Base-by-base conservation (phyloP, 1,140 invertebrate species). In the Ylistrum balloti region DNA sequence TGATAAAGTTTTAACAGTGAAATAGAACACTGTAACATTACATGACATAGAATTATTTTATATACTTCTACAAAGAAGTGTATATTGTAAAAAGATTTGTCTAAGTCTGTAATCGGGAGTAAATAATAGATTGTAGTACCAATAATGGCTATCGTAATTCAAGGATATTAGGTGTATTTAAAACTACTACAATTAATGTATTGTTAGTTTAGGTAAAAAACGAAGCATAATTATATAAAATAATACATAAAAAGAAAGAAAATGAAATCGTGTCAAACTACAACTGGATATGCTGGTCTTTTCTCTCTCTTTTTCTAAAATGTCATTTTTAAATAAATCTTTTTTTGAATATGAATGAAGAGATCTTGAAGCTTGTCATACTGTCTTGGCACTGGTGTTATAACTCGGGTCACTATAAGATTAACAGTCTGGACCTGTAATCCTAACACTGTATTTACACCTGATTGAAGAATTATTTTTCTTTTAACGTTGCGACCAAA, bases 381-480 rank as follows among this genome's bases (percentile, higher is more conserved):
- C n/a, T n/a, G n/a, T n/a, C n/a, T 28, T 74, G 17, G 56, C n/a
- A n/a, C 56, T 74, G n/a, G 56, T 74, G 13, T 74, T 5, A 74
- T 74, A 74, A 74, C 56, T 28, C 1, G 22, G n/a, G 56, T 74
- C 5, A 0, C 1, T n/a, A 28, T 7, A 20, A 28, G 56, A 74
- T 74, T 74, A 74, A 74, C 11, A 9, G 56, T 74, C 35, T 7
- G 56, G 56, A n/a, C 5, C 56, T 74, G 28, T 74, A 74, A 74
- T 74, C 56, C 56, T 74, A 74, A 28, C 11, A 28, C 56, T n/a
- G n/a, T 74, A 45, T 45, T 74, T 74, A 74, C 56, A 74, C 56
- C 22, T 74, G 56, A 74, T 74, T 74, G n/a, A 74, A 74, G 56
- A 74, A 74, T 28, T 74, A 74, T 74, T 74, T 74, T 74, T 74